Conservation (phyloP, 2,888 invertebrate genomes). For the Andrena bucephala region DNA sequence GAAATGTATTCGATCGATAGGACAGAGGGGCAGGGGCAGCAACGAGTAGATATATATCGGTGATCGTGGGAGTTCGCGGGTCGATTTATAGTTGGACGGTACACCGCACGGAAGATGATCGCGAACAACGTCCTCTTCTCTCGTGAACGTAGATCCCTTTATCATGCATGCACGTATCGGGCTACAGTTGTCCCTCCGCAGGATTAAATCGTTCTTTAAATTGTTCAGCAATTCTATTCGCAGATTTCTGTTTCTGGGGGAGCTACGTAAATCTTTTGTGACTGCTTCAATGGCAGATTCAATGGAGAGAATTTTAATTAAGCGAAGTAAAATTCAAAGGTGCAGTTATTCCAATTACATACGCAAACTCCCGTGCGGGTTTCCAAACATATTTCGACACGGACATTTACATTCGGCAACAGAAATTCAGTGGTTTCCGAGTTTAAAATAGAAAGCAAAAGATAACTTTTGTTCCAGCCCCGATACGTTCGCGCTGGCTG, state of each 20-base stretch:
- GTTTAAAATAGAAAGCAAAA: background rate
- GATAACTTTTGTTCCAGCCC: constrained; percentile 5
- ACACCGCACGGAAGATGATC: constrained; percentile 70
- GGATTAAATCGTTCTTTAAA: constrained; percentile 6
- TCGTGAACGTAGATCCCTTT: constrained; percentile 68
- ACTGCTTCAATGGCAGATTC: background rate
- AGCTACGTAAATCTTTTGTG: background rate
- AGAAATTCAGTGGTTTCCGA: background rate
- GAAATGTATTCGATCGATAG: constrained; percentile 75
- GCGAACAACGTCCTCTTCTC: constrained; percentile 69
- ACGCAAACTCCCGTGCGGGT: background rate
- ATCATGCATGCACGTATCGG: constrained; percentile 63
- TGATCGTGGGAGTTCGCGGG: constrained; percentile 75
- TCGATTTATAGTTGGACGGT: constrained; percentile 77
- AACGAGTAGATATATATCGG: constrained; percentile 63
- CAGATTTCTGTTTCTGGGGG: background rate
- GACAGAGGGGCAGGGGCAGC: constrained; percentile 36
- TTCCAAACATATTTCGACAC: background rate
- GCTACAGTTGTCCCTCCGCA: constrained; percentile 27
- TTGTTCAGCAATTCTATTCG: background rate
- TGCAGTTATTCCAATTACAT: background rate
- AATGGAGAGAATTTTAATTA: background rate
- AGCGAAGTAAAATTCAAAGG: background rate
- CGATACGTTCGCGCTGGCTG: background rate
- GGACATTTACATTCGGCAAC: background rate